Conservation (phyloP, 2,113 vertebrate species). For the Coturnix japonica region DNA sequence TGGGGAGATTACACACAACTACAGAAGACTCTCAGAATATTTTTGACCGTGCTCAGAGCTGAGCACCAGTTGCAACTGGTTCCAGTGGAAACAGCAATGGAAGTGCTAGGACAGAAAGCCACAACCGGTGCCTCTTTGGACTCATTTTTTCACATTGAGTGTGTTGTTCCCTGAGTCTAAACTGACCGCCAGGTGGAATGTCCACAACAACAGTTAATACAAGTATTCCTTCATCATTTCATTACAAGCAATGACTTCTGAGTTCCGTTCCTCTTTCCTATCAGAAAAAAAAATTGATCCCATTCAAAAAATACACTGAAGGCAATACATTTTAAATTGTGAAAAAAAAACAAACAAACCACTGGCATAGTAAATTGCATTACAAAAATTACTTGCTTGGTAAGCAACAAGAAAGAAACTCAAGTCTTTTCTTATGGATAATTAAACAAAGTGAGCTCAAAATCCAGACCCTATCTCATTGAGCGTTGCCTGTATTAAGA, state of each 20-base stretch:
- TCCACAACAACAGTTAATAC: neutral
- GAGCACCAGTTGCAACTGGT: neutral
- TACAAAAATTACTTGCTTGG: neutral
- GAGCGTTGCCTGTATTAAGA: neutral
- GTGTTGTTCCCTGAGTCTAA: neutral
- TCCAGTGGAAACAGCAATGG: neutral
- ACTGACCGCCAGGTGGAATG: neutral
- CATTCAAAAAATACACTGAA: neutral
- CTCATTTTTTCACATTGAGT: neutral
- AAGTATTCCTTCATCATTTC: neutral
- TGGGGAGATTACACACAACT: neutral
- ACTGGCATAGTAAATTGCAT: neutral
- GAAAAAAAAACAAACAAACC: neutral
- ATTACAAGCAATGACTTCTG: neutral
- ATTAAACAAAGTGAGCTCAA: neutral
- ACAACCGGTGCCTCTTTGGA: neutral
- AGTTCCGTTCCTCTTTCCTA: neutral
- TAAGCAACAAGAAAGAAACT: neutral
- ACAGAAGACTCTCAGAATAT: neutral
- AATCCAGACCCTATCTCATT: neutral
- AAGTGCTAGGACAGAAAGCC: neutral
- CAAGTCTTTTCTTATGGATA: neutral
- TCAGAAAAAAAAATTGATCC: neutral
- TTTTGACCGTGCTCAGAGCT: fast-evolving
- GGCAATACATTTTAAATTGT: neutral